Evolutionary conservation across 2,113 vertebrate genomes (phyloP).

Genomic region (Hymenochirus boettgeri): DNA sequence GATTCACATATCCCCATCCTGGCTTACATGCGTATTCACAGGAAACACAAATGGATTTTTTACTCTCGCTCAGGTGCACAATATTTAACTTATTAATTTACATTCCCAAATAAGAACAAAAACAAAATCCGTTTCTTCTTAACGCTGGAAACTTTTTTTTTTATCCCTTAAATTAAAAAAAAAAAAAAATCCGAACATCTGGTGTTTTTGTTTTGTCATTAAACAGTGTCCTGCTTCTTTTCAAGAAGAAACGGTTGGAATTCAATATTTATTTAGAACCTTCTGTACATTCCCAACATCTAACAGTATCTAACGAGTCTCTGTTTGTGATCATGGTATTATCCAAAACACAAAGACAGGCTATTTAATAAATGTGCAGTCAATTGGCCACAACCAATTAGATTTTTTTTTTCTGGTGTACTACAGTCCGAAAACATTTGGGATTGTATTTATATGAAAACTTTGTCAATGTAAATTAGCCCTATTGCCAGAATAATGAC

Average conservation of each 20-base stretch:
- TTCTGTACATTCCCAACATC: conserved; percentile 19
- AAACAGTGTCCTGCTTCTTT: conserved; percentile 18
- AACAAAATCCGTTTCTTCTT: conserved; percentile 4
- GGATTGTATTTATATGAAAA: too few relatives aligned
- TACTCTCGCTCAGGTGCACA: too few relatives aligned
- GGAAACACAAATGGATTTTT: not conserved
- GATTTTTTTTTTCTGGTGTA: too few relatives aligned
- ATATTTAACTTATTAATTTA: too few relatives aligned
- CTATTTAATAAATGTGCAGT: too few relatives aligned
- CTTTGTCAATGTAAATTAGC: too few relatives aligned
- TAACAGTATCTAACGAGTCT: conserved; percentile 2
- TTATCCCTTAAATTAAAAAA: conserved; percentile 21
- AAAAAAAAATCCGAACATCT: conserved; percentile 21
- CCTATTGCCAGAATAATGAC: too few relatives aligned
- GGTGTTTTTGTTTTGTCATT: conserved; percentile 33
- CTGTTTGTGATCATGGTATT: too few relatives aligned
- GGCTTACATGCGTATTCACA: not conserved
- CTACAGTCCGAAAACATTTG: too few relatives aligned
- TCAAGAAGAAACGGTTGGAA: conserved; percentile 19
- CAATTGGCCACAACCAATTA: too few relatives aligned
- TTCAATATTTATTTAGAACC: conserved; percentile 37
- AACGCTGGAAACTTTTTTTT: conserved; percentile 4
- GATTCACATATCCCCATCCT: not conserved
- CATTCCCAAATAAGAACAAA: too few relatives aligned
- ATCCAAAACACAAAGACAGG: too few relatives aligned